Evolutionary conservation across 2,888 invertebrate species (phyloP), one percentile per base, ranked within the genome.

Genomic region (Alentia gelatinosa): DNA sequence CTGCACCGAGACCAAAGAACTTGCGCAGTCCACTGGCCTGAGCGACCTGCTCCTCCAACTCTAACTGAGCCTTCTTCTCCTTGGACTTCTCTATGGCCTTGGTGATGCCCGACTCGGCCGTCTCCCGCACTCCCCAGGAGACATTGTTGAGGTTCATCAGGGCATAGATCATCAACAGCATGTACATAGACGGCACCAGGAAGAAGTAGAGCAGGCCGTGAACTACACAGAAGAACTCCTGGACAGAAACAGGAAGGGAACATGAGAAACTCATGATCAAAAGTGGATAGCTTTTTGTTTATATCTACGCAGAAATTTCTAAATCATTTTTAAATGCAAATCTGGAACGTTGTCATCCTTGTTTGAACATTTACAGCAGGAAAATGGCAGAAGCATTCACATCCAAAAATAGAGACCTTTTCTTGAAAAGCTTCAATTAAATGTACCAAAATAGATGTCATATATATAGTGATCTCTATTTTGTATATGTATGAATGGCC

Each of bases 131-230:
- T 12, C 96, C 96, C 96, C 96, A 96, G 0, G 95, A 94, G 7
- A 95, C 94, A 39, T 94, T 93, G 93, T 95, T 93, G 75, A 96
- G 92, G 90, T 95, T 95, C 91, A 93, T 93, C 50, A 96, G 92
- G 0, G 95, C 94, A 92, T 95, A 96, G 63, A 95, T 94, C 9
- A 95, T 94, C 35, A 95, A 93, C 23, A 95, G 90, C 90, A 96
- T 92, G 92, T 95, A 95, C n/a, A 95, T 95, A 56, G 94, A 94
- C 12, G 96, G 96, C 15, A 96, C 94, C 37, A 94, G 93, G 0
- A 95, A 91, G 91, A 95, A 94, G 91, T 96, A 96, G n/a, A 95
- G 75, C 9, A 94, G 89, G 19, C 94, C 94, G 33, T 93, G 91
- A 0, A 92, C 23, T 23, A 95, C 92, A 91, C 94, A 94, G 40